phyloP scores from a whole-genome alignment of 2,113 vertebrate genomes.

The Chlamydotis undulata region DNA sequence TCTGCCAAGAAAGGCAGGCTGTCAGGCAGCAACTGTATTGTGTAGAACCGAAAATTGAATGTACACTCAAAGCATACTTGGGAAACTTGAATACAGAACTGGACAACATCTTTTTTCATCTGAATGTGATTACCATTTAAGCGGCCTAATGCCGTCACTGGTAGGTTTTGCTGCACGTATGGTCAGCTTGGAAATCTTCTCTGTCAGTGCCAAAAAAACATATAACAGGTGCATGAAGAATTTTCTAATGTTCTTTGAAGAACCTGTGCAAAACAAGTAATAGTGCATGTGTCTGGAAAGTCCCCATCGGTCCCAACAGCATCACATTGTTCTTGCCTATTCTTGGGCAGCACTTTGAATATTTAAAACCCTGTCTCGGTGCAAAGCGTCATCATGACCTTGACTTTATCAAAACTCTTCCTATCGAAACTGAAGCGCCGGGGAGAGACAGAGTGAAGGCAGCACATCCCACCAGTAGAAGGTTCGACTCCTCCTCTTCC shows the following conservation, averaged over 20 bases:
- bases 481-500: slow-evolving; percentile 29
- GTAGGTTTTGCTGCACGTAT: slow-evolving; percentile 40
- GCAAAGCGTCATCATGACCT: background rate
- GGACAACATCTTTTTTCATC: slow-evolving; percentile 2
- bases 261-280: background rate
- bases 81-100: background rate
- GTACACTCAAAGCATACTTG: slow-evolving; percentile 26
- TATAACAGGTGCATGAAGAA: slow-evolving; percentile 69
- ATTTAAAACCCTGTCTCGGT: background rate
- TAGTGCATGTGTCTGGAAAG: background rate
- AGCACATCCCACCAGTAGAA: background rate
- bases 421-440: background rate
- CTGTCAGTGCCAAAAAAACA: background rate
- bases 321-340: fast-evolving
- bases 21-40: background rate
- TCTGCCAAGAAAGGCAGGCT: slow-evolving; percentile 5
- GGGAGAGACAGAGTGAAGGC: background rate
- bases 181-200: slow-evolving; percentile 63
- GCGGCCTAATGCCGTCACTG: slow-evolving; percentile 42
- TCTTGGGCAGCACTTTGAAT: background rate
- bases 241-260: background rate
- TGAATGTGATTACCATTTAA: slow-evolving; percentile 71
- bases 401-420: background rate
- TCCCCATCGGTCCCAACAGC: background rate
- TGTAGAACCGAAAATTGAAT: background rate